Evolutionary conservation across 2,888 invertebrate species (phyloP), one percentile per base, ranked within the genome.

Genomic region (Zhengitettix transpicula): DNA sequence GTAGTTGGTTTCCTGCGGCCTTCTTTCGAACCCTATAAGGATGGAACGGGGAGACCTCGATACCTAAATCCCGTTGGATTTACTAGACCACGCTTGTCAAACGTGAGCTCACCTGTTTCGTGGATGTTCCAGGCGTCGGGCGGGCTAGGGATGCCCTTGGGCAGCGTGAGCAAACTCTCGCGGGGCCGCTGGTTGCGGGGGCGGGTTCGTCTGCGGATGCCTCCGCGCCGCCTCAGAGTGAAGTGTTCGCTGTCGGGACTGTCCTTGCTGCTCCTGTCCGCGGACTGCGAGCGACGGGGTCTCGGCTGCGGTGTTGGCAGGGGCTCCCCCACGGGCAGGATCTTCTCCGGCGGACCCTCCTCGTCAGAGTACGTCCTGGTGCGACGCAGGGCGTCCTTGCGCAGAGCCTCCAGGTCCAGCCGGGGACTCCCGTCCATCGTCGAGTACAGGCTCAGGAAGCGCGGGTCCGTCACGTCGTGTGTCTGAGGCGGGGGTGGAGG

Each of bases 141-240:
- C 1, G 78, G 79, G 68, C 78, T 78, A 3, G 78, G 78, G 55
- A 78, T 78, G 1, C 77, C 78, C 61, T 75, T 75, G 64, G 77
- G 74, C 61, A 77, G 68, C 10, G 75, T 77, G 10, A 78, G 66
- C 8, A 77, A 77, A 62, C 53, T 28, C 28, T 28, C 28, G 28
- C 28, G 28, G 28, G 28, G 28, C 3, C 28, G 28, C 28, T 28
- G 28, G 28, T 28, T 28, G 28, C 28, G 28, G 28, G 28, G 28
- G 41, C 56, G 16, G 10, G 14, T 17, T 1, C 60, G 57, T 16
- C 64, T 42, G n/a, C 64, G 57, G 42, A 64, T 59, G 17, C 64
- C 60, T 1, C 64, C 64, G 40, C 58, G 62, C 15, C 64, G 58
- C n/a, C 55, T 54, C n/a, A 64, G 58, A 51, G 59, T 60, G 40